Evolutionary conservation across 2,797 vertebrate species (phyloP).

Genomic region (Phalloptychus januarius): DNA sequence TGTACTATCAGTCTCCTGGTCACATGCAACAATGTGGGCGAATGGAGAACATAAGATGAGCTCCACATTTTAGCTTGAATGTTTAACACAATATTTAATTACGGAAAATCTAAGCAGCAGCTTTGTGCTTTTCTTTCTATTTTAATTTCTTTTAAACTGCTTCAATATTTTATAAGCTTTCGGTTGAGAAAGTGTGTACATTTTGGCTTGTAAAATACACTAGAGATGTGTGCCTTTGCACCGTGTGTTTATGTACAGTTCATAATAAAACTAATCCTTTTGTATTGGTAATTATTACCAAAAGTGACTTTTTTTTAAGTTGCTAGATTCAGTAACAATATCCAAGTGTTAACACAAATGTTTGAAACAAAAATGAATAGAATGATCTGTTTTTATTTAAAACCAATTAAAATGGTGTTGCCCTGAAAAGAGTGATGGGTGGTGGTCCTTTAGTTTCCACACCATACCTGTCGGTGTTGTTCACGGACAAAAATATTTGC

Average conservation of each 20-base stretch:
- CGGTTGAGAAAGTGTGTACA: constrained; percentile 78
- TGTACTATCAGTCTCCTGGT: constrained; percentile 36
- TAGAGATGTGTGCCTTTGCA: constrained; percentile 81
- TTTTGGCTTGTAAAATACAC: constrained; percentile 80
- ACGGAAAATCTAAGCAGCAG: constrained; percentile 45
- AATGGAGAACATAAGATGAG: constrained; percentile 16
- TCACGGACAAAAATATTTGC: neutral
- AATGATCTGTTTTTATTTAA: neutral
- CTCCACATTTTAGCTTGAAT: constrained; percentile 57
- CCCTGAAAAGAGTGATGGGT: neutral
- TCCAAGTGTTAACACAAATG: neutral
- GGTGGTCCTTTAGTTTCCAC: neutral
- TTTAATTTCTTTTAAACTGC: constrained; percentile 56
- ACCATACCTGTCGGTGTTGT: neutral
- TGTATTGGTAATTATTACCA: constrained; percentile 79
- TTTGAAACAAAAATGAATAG: neutral
- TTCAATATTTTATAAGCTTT: constrained; percentile 78
- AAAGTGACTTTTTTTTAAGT: constrained; percentile 21
- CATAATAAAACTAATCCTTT: constrained; percentile 83
- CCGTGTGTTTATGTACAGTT: constrained; percentile 85
- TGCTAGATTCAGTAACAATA: neutral
- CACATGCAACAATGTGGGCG: constrained; percentile 39
- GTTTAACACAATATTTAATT: constrained; percentile 54
- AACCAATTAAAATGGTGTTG: neutral
- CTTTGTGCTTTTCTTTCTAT: constrained; percentile 36